Conservation (phyloP, 2,888 invertebrate species). For the Xestia c-nigrum region DNA sequence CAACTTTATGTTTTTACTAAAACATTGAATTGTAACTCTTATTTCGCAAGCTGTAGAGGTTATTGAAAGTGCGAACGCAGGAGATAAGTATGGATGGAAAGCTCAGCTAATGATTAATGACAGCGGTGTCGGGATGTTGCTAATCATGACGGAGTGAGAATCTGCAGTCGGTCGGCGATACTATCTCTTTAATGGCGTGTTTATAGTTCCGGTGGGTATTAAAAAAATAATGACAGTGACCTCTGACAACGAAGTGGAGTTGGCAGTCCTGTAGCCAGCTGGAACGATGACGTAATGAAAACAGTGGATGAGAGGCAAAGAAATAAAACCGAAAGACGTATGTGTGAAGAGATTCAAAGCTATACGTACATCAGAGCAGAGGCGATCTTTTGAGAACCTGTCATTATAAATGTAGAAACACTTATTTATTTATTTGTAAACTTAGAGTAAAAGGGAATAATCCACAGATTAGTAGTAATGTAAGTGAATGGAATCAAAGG, state of each 20-base stretch:
- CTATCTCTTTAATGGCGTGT: constrained; percentile 64
- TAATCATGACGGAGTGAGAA: constrained; percentile 75
- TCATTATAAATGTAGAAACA: not conserved
- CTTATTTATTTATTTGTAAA: no score
- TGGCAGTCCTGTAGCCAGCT: constrained; percentile 32
- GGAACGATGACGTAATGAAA: constrained; percentile 38
- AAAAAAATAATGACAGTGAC: constrained; percentile 51
- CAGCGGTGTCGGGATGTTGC: constrained; percentile 74
- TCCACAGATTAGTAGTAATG: no score
- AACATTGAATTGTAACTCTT: constrained; percentile 66
- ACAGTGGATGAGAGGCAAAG: not conserved
- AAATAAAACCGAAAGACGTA: not conserved
- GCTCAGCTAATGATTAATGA: constrained; percentile 76
- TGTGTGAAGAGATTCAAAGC: not conserved
- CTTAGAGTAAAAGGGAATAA: not conserved
- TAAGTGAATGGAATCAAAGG: constrained; percentile 68
- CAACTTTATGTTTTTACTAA: constrained; percentile 42
- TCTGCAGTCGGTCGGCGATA: constrained; percentile 66
- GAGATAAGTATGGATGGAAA: constrained; percentile 70
- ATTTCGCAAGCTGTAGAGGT: constrained; percentile 55
- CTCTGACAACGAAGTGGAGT: constrained; percentile 34
- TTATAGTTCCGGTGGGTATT: constrained; percentile 53
- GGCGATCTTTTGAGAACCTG: not conserved
- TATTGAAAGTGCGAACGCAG: constrained; percentile 32
- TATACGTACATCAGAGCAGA: not conserved